Evolutionary conservation across 2,797 vertebrate genomes (phyloP), one percentile per base, ranked within the genome.

Genomic region (Potorous gilbertii): DNA sequence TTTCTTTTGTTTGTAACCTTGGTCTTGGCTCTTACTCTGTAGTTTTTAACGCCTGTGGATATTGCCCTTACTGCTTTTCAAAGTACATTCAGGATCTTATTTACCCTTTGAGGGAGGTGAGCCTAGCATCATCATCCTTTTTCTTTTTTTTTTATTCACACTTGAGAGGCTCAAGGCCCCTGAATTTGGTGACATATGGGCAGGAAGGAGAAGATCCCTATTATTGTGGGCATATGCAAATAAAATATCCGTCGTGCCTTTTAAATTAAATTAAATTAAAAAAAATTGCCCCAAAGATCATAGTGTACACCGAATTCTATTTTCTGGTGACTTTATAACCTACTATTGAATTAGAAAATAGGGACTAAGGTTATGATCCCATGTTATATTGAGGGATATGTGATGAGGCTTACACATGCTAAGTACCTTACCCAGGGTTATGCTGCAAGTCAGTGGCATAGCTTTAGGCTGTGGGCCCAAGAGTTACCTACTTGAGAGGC

Each of bases 1-100:
- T 21, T n/a, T 56, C 16, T 18, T 31, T 54, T 12, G 52, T 81
- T 90, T 2, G 13, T 50, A 8, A 31, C 40, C 93, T 55, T 52
- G 28, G 16, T 12, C 29, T 0, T 9, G 90, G 16, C 18, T n/a
- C 31, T 54, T 9, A 24, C 5, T 0, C 46, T 31, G 24, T 54
- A 74, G n/a, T 74, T 74, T 74, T 74, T 74, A 74, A 74, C 6
- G 24, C 18, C 9, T 46, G 1, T 81, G 21, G 40, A 46, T 46
- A 21, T 81, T 24, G 21, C 40, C 40, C 74, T 81, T 81, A 46
- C 9, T 81, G 74, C 8, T 46, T 46, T 81, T 81, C 40, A 81
- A 46, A 46, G 9, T 81, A 81, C 18, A 24, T 81, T 46, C n/a
- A 46, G 66, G n/a, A 74, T 66, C 14, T 66, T 5, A 18, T 74